These are phyloP conservation scores for Tipula unca DNA, from an alignment of 2,888 invertebrate genomes.

Conservation along the genomic window DNA sequence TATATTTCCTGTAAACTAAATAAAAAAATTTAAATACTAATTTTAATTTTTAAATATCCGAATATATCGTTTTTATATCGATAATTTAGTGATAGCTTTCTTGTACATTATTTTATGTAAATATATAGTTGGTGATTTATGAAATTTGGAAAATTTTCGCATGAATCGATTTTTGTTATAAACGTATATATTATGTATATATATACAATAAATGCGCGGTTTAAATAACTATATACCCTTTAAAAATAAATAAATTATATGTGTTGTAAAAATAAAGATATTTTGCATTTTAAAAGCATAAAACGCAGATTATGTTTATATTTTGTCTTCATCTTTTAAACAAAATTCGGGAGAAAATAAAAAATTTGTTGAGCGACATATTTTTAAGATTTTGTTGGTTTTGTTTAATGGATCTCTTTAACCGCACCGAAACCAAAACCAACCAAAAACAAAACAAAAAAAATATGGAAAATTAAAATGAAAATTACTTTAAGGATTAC, in stretches of 20 bases:
- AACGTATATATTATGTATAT: too few species aligned
- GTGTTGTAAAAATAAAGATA: neutral
- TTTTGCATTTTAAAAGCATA: conserved; percentile 14
- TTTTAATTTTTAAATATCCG: neutral
- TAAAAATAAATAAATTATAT: neutral
- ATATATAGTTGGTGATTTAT: neutral
- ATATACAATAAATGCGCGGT: neutral
- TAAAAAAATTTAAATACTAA: neutral
- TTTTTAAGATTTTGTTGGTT: neutral
- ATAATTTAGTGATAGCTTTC: neutral
- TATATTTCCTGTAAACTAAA: neutral
- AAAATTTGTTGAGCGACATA: conserved; percentile 14
- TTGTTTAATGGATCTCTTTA: neutral
- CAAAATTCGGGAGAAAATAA: neutral
- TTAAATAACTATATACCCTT: neutral
- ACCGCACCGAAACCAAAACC: neutral
- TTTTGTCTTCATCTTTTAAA: neutral
- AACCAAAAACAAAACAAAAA: neutral
- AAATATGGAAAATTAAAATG: conserved; percentile 3
- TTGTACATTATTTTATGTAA: neutral
- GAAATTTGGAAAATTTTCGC: neutral
- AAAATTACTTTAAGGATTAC: conserved; percentile 9
- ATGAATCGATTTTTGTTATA: neutral
- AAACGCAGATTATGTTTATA: neutral
- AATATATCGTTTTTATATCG: neutral